These are phyloP conservation scores for Masnerella sp. DNA, from an alignment of 2,888 invertebrate species.

Conservation along the genomic window DNA sequence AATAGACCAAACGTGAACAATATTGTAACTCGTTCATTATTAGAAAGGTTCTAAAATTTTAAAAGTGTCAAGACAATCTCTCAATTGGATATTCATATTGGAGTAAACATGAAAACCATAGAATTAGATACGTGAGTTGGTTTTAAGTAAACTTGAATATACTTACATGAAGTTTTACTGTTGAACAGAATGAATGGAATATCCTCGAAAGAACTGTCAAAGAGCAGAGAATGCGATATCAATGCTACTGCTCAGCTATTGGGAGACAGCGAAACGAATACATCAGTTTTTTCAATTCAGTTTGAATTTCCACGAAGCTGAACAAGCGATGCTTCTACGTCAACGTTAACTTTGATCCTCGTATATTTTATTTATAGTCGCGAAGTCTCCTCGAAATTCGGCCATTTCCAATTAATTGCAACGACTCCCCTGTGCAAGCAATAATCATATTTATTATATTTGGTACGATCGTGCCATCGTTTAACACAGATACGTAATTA, in stretches of 20 bases:
- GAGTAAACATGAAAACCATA: neutral
- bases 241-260: slow-evolving; percentile 16
- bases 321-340: slow-evolving; percentile 38
- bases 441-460: slow-evolving; percentile 44
- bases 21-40: slow-evolving; percentile 14
- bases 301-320: slow-evolving; percentile 33
- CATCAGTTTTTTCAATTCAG: slow-evolving; percentile 11
- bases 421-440: slow-evolving; percentile 23
- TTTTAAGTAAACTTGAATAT: slow-evolving; percentile 6
- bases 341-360: slow-evolving; percentile 50
- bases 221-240: slow-evolving; percentile 10
- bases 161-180: slow-evolving; percentile 28
- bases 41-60: neutral
- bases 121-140: neutral
- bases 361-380: slow-evolving; percentile 44
- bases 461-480: slow-evolving; percentile 16
- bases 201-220: slow-evolving; percentile 17
- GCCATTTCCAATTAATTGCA: slow-evolving; percentile 42
- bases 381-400: slow-evolving; percentile 36
- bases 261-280: slow-evolving; percentile 14
- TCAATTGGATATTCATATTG: too few relatives aligned
- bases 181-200: neutral
- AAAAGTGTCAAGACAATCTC: neutral
- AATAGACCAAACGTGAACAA: slow-evolving; percentile 26
- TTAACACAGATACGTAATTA: slow-evolving; percentile 46